These are phyloP conservation scores for Mactra quadrangularis DNA, from an alignment of 1,140 invertebrate species.

Conservation along the genomic window DNA sequence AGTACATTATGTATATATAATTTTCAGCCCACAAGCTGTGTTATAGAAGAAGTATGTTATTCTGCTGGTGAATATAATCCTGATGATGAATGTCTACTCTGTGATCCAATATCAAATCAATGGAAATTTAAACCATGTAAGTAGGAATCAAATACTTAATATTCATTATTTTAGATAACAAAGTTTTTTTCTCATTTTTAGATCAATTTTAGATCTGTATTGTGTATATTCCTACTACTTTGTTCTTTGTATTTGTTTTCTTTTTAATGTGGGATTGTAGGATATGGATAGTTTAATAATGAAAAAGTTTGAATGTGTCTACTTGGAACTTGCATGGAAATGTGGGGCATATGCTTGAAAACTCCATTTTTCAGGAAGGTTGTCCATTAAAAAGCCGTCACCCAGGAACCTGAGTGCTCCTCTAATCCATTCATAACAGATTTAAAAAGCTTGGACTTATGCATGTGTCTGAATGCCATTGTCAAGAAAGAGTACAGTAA, in stretches of 20 bases:
- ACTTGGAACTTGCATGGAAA: too few species aligned
- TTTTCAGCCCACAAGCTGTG: conserved; percentile 42
- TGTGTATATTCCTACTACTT: not conserved
- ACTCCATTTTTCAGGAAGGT: too few species aligned
- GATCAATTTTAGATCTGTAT: not conserved
- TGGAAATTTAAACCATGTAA: conserved; percentile 40
- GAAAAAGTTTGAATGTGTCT: not conserved
- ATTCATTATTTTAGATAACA: too few species aligned
- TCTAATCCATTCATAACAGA: too few species aligned
- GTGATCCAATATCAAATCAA: conserved; percentile 34
- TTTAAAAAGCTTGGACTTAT: too few species aligned
- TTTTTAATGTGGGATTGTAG: not conserved
- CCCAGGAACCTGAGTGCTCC: too few species aligned
- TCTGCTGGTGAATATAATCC: conserved; percentile 29
- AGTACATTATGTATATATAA: not conserved
- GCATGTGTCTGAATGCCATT: too few species aligned
- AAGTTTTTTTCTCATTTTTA: not conserved
- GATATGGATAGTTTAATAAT: not conserved
- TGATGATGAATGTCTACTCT: conserved; percentile 11
- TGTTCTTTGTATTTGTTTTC: not conserved
- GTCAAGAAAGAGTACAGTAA: too few species aligned
- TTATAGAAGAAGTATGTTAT: conserved; percentile 34
- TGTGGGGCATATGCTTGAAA: too few species aligned
- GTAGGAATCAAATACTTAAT: too few species aligned
- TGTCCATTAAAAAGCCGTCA: too few species aligned